These are phyloP conservation scores for Lasioglossum albipes DNA, from an alignment of 1,140 invertebrate genomes.

Conservation along the genomic window DNA sequence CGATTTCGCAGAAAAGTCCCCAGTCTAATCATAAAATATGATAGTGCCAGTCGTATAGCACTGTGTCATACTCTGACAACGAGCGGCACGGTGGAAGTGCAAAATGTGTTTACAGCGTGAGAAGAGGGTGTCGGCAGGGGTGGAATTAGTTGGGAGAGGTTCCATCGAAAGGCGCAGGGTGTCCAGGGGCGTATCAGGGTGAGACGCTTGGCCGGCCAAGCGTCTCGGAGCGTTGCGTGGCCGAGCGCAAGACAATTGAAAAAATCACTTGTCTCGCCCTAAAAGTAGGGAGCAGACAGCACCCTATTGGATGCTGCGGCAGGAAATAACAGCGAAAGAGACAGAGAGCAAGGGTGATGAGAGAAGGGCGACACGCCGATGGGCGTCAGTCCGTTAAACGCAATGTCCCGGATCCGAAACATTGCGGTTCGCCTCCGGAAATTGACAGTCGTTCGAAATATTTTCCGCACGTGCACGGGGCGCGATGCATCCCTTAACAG, in stretches of 20 bases:
- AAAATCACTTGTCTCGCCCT: slow-evolving; percentile 79
- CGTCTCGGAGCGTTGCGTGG: slow-evolving; percentile 64
- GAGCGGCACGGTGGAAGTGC: slow-evolving; percentile 36
- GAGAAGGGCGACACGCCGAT: slow-evolving; percentile 57
- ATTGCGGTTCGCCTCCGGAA: slow-evolving; percentile 48
- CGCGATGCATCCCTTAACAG: neutral
- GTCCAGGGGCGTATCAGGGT: slow-evolving; percentile 66
- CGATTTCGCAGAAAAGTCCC: no score
- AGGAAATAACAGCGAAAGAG: slow-evolving; percentile 22
- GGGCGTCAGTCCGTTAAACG: slow-evolving; percentile 73
- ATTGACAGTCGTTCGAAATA: slow-evolving; percentile 14
- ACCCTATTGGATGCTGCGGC: slow-evolving; percentile 51
- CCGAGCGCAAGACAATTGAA: slow-evolving; percentile 75
- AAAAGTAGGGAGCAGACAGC: slow-evolving; percentile 63
- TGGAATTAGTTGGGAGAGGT: slow-evolving; percentile 18
- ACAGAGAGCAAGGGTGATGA: slow-evolving; percentile 57
- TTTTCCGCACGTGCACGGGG: slow-evolving; percentile 44
- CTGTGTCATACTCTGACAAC: neutral
- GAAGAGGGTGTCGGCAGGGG: slow-evolving; percentile 28
- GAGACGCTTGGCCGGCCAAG: slow-evolving; percentile 77
- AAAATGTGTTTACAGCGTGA: slow-evolving; percentile 52
- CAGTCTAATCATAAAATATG: no score
- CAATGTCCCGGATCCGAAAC: slow-evolving; percentile 71
- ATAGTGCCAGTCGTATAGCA: no score
- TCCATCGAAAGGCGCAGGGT: slow-evolving; percentile 19